These are phyloP conservation scores for Psittacula echo DNA, from an alignment of 2,797 vertebrate genomes.

Conservation along the genomic window DNA sequence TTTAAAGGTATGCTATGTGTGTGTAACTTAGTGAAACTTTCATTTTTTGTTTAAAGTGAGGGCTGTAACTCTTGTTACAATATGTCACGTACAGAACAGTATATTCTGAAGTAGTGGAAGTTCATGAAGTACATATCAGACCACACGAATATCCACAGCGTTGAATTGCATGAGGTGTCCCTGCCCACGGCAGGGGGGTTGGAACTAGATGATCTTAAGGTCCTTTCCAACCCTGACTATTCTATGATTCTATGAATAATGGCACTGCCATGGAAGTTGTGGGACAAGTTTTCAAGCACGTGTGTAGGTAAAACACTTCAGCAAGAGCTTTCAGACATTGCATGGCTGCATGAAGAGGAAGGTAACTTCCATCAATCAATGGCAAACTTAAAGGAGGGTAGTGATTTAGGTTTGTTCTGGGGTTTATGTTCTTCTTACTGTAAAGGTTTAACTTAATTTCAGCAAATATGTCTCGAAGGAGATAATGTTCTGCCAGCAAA, in stretches of 20 bases:
- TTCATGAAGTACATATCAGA: not conserved
- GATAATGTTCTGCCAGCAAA: not conserved
- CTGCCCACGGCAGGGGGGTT: too few species aligned
- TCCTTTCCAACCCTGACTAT: too few species aligned
- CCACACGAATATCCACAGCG: not conserved
- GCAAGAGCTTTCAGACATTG: not conserved
- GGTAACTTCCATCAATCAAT: not conserved
- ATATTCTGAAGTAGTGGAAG: not conserved
- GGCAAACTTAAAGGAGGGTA: not conserved
- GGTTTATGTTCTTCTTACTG: not conserved
- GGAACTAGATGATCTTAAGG: too few species aligned
- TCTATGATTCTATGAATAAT: not conserved
- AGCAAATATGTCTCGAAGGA: not conserved
- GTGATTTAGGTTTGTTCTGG: not conserved
- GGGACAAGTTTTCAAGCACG: not conserved
- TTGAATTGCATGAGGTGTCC: not conserved
- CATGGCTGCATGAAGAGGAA: fast-evolving
- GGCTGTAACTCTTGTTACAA: not conserved
- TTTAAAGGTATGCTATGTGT: not conserved
- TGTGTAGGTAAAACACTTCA: not conserved
- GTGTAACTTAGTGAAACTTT: not conserved
- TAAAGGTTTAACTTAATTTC: not conserved
- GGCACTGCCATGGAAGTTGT: not conserved
- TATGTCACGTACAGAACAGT: not conserved
- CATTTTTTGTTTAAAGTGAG: not conserved